Evolutionary conservation across 2,113 vertebrate genomes (phyloP), one percentile per base, ranked within the genome.

Genomic region (Nettapus auritus): DNA sequence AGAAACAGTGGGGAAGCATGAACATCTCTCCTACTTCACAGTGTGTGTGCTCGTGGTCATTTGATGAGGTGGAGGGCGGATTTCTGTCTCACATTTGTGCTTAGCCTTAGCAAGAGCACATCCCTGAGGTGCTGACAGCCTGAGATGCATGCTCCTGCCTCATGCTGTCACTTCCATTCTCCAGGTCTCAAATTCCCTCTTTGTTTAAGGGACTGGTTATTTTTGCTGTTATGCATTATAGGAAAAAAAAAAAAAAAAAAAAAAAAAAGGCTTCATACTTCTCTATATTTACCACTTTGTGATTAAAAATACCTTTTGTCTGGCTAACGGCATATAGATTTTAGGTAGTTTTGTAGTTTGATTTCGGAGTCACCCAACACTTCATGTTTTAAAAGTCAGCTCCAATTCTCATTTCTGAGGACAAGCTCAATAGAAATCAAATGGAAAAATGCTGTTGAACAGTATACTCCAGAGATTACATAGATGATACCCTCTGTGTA

Each of bases 21-120:
- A 26, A 6, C 9, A 8, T 44, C n/a, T 62, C 59, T 82, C 36
- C 22, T 28, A 8, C 70, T 70, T 82, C 13, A 20, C 66, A 5
- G 0, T 23, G 0, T 25, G 3, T 3, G 0, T n/a, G 6, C 16
- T 6, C 13, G 4, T 33, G 82, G 81, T n/a, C 18, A 3, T 8
- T 44, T 20, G 73, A 5, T 28, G 44, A 21, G 71, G 18, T 19
- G 38, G 44, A 33, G 38, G n/a, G 15, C 13, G 3, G 28, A 4
- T 13, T 1, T 33, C 40, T 33, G 1, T 57, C 63, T 63, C 46
- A 9, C 28, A 3, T 2, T 5, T 52, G 8, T n/a, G 73, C 40
- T 66, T 16, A 29, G 62, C 13, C 67, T 44, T 42, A 20, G 31
- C 23, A 33, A 55, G 69, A 73, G 40, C 52, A 40, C 21, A 21